These are phyloP conservation scores for Madoqua kirkii DNA, from an alignment of 2,113 vertebrate species.

Conservation along the genomic window DNA sequence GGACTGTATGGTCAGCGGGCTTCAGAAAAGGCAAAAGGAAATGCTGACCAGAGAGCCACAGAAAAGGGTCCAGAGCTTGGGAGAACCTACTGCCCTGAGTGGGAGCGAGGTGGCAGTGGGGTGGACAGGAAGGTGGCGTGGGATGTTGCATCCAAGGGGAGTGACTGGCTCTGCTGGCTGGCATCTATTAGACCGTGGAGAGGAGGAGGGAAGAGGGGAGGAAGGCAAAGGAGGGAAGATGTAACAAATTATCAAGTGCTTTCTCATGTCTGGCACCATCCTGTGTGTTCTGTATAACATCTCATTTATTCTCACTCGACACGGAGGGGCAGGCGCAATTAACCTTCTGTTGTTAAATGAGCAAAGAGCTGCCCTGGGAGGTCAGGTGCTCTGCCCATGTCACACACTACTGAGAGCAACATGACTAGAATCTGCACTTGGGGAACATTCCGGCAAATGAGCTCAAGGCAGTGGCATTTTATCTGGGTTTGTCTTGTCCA, in stretches of 20 bases:
- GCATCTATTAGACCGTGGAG: not conserved
- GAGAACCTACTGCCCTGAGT: fast-evolving
- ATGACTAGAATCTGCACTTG: not conserved
- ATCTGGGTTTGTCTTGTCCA: not conserved
- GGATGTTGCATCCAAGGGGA: not conserved
- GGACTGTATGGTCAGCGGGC: fast-evolving
- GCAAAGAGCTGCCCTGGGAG: not conserved
- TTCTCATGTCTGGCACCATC: fast-evolving
- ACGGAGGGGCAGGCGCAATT: fast-evolving
- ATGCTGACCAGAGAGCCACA: not conserved
- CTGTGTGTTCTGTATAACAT: not conserved
- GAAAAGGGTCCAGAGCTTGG: not conserved
- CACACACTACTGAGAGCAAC: not conserved
- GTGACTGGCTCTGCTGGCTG: not conserved
- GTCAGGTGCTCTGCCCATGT: not conserved
- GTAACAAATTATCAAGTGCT: fast-evolving
- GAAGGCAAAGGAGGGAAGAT: fast-evolving
- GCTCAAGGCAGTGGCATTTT: not conserved
- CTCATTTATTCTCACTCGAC: no score
- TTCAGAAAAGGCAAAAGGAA: not conserved
- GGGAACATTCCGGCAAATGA: not conserved
- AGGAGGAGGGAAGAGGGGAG: no score
- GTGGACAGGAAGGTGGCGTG: fast-evolving
- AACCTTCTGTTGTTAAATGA: fast-evolving
- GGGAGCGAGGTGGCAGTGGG: no score